These are phyloP conservation scores for Copidosoma aretas DNA, from an alignment of 2,888 invertebrate genomes.

Conservation along the genomic window DNA sequence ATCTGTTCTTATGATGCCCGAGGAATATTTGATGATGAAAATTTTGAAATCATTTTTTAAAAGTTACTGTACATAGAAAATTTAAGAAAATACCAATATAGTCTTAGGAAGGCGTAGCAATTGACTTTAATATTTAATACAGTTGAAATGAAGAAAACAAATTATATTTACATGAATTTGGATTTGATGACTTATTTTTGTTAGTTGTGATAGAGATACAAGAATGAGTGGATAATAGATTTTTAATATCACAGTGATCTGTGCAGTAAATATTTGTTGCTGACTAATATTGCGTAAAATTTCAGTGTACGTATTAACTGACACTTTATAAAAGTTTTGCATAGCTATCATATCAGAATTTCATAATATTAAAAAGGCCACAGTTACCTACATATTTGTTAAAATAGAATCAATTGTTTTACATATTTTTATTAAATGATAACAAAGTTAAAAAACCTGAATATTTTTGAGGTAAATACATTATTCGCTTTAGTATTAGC, in stretches of 20 bases:
- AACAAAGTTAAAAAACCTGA: neutral
- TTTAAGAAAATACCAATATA: conserved; percentile 11
- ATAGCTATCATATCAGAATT: conserved; percentile 22
- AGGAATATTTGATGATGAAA: conserved; percentile 22
- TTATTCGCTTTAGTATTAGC: neutral
- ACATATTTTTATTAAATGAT: neutral
- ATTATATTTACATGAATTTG: conserved; percentile 16
- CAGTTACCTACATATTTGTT: conserved; percentile 26
- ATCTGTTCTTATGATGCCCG: conserved; percentile 11
- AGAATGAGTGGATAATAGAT: conserved; percentile 24
- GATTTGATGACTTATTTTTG: conserved; percentile 30
- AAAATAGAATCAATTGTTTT: conserved; percentile 28
- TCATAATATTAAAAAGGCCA: conserved; percentile 17
- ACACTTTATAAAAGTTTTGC: conserved; percentile 18
- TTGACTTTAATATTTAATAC: conserved; percentile 20
- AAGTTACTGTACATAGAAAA: conserved; percentile 32
- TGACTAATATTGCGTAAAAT: conserved; percentile 20
- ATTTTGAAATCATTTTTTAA: conserved; percentile 31
- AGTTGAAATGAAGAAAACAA: conserved; percentile 16
- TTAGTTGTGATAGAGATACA: conserved; percentile 29
- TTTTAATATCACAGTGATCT: conserved; percentile 22
- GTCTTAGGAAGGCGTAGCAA: conserved; percentile 29
- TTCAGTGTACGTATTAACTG: conserved; percentile 8
- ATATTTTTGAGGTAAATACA: neutral
- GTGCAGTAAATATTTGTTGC: conserved; percentile 17